Evolutionary conservation across 2,888 invertebrate species (phyloP).

Genomic region (Microctonus brassicae): DNA sequence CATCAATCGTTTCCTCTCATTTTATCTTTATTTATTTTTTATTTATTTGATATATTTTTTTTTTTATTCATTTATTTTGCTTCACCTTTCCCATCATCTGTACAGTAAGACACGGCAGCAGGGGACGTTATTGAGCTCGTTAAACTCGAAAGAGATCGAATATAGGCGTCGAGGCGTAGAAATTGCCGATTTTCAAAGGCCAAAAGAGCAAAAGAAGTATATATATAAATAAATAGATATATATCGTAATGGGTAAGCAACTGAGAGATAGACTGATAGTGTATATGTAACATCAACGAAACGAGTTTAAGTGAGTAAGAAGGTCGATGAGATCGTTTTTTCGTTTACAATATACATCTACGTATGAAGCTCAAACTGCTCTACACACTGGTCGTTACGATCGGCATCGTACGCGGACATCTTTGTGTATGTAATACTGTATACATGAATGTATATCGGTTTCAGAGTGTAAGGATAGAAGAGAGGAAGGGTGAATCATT

Average conservation of each 20-base stretch:
- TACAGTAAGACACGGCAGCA: not conserved
- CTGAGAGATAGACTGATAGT: not conserved
- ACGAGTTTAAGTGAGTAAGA: not conserved
- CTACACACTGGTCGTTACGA: not conserved
- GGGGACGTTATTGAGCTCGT: conserved; percentile 5
- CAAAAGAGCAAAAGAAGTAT: not conserved
- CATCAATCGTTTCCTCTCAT: conserved; percentile 9
- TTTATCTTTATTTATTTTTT: not conserved
- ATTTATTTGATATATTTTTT: not conserved
- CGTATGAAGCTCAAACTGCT: too few species aligned
- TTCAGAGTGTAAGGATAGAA: not conserved
- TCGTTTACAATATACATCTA: not conserved
- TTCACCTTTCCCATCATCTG: not conserved
- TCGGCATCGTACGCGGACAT: not conserved
- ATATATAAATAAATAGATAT: not conserved
- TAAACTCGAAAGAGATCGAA: conserved; percentile 18
- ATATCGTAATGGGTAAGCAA: not conserved
- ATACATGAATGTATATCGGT: not conserved
- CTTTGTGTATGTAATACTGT: not conserved
- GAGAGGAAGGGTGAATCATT: conserved; percentile 16
- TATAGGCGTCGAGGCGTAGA: not conserved
- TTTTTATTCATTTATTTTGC: conserved; percentile 9
- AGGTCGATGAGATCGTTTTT: conserved; percentile 6
- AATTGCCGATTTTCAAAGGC: not conserved
- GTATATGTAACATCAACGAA: not conserved